Conservation (phyloP, 23 tunicate genomes). For the Trididemnum clinides region DNA sequence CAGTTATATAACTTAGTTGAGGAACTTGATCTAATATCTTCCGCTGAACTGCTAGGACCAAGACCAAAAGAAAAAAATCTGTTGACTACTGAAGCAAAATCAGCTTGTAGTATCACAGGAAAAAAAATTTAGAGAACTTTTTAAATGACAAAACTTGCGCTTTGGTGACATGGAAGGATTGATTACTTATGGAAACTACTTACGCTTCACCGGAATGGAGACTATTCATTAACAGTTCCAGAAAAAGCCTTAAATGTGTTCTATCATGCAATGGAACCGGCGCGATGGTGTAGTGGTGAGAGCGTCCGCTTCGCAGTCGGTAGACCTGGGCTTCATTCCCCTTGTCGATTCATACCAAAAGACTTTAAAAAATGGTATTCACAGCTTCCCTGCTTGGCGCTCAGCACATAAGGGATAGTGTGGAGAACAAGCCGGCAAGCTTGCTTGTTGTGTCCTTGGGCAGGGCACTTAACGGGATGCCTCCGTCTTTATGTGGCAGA, state of each 20-base stretch:
- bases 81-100: not conserved
- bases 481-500: too few species aligned
- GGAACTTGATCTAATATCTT: not conserved
- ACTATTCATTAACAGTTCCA: not conserved
- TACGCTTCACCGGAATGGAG: conserved; percentile 2
- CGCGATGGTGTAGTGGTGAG: too few species aligned
- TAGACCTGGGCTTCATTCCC: too few species aligned
- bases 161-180: conserved; percentile 2
- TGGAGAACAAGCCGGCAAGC: too few species aligned
- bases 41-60: conserved; percentile 5
- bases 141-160: not conserved
- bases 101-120: not conserved
- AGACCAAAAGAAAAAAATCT: not conserved
- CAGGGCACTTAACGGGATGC: too few species aligned
- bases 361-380: too few species aligned
- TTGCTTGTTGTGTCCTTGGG: too few species aligned
- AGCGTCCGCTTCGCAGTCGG: too few species aligned
- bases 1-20: conserved; percentile 11
- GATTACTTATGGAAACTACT: not conserved
- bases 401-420: too few species aligned
- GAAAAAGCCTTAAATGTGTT: not conserved
- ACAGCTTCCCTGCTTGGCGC: too few species aligned
- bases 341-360: too few species aligned
- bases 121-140: not conserved
- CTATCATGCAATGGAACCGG: too few species aligned